Evolutionary conservation across 2,113 vertebrate genomes (phyloP), one percentile per base, ranked within the genome.

Genomic region (Trochalopteron elliotii): DNA sequence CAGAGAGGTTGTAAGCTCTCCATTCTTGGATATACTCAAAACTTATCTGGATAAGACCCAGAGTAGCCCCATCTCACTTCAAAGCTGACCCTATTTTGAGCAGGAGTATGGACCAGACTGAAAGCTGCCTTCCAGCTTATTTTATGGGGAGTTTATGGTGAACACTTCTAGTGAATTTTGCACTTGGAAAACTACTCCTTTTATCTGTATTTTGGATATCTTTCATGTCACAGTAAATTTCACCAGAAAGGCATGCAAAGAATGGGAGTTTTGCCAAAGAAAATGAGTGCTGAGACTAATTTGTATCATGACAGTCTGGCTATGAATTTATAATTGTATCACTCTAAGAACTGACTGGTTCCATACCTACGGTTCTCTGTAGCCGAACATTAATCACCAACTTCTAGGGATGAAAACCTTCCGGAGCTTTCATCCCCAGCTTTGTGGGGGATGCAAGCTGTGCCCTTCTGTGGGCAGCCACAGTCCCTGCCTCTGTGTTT

Each of bases 201-300:
- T 84, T 94, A 68, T 91, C 95, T 77, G 14, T 80, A 42, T 83
- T 94, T 95, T 95, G 75, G 88, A 45, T 96, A 79, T 83, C 45
- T 94, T 92, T 91, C 56, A 60, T 87, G 74, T 87, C 64, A 68
- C 89, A 69, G 69, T 82, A 89, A 87, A 82, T 82, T 89, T 83
- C 50, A 93, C 69, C 72, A 92, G 89, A 90, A 94, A 93, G 39
- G 45, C 75, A 90, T 87, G 69, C 57, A 84, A 92, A 90, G 42
- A 90, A 80, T 87, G 93, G 82, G 91, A 95, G 56, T 75, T 83
- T 94, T 95, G 94, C 95, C 92, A 93, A 90, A 89, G 37, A 91
- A 77, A 87, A 83, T 56, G 77, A 91, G 53, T 83, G 53, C 74
- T 82, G 89, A 96, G 89, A 69, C 81, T 95, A 72, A 84, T 94